Evolutionary conservation across 2,888 invertebrate genomes (phyloP), one percentile per base, ranked within the genome.

Genomic region (Coleophora deauratella): DNA sequence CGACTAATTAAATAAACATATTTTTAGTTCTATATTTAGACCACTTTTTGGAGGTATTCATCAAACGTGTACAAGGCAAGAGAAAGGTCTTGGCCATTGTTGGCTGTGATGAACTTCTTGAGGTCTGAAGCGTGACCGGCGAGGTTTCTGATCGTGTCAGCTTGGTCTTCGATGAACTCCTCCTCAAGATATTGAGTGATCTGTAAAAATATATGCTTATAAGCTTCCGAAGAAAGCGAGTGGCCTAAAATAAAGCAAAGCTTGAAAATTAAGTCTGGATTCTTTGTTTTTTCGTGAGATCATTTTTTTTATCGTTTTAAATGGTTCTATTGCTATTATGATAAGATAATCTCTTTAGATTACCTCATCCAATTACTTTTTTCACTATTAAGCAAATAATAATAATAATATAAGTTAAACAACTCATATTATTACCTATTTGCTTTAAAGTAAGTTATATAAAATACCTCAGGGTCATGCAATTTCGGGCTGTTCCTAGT

Each of bases 151-250:
- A 95, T 88, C 9, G 73, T 84, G 37, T 90, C 87, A 0, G 92
- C 80, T 39, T 94, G 93, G 45, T 89, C 74, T 58, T 90, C 89
- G 41, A 93, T 85, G 77, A 93, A 94, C 53, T 92, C 88, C 52
- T 94, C 92, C 54, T 95, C 94, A 1, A 95, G 66, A 62, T 90
- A 94, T 51, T 92, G 91, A 11, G 91, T 89, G 49, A 93, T 80
- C 84, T 91, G 66, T 38, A 14, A 21, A 28, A 42, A 41, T n/a
- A 31, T 12, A 37, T 1, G 30, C 33, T 21, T 21, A 4, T 21
- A 4, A 21, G n/a, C n/a, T n/a, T n/a, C n/a, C n/a, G n/a, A n/a
- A n/a, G n/a, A n/a, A n/a, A n/a, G n/a, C n/a, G n/a, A n/a, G n/a
- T n/a, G n/a, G n/a, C n/a, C n/a, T n/a, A n/a, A n/a, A n/a, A n/a